Evolutionary conservation across 92 coral and sea anemone genomes (phyloP).

Genomic region (Parazoanthus darwini): DNA sequence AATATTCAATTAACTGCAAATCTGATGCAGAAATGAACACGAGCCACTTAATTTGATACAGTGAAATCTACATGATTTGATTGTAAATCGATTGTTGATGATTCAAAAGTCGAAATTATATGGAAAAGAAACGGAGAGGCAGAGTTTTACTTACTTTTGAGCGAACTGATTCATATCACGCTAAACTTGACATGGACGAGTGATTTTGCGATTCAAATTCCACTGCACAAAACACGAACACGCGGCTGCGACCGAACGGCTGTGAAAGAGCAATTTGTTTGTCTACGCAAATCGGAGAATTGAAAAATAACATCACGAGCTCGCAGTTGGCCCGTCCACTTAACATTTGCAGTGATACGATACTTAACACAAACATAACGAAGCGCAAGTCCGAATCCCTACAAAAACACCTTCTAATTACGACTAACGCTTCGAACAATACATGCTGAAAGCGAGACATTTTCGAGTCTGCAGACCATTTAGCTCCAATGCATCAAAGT

Average conservation of each 20-base stretch:
- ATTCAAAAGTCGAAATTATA: not conserved
- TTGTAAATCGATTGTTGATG: constrained; percentile 28
- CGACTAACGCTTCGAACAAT: constrained; percentile 35
- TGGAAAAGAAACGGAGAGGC: not conserved
- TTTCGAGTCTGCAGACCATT: not conserved
- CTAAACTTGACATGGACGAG: constrained; percentile 37
- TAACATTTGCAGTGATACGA: constrained; percentile 17
- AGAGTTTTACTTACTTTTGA: constrained; percentile 33
- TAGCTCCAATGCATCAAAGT: not conserved
- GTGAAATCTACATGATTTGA: constrained; percentile 16
- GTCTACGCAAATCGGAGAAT: constrained; percentile 2
- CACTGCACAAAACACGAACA: constrained; percentile 6
- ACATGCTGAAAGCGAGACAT: constrained; percentile 27
- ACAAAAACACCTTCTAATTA: constrained; percentile 36
- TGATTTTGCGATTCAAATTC: constrained; percentile 26
- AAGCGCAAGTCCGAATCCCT: constrained; percentile 1
- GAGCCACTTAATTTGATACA: constrained; percentile 23
- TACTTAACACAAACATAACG: constrained; percentile 37
- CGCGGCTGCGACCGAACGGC: constrained; percentile 26
- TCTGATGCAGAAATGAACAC: constrained; percentile 33
- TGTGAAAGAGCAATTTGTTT: constrained; percentile 31
- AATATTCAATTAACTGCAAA: constrained; percentile 32
- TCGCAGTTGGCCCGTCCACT: not conserved
- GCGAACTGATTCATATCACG: constrained; percentile 38
- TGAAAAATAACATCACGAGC: constrained; percentile 35